These are phyloP conservation scores for Synchiropus splendidus DNA, from an alignment of 2,113 vertebrate genomes.

Conservation along the genomic window DNA sequence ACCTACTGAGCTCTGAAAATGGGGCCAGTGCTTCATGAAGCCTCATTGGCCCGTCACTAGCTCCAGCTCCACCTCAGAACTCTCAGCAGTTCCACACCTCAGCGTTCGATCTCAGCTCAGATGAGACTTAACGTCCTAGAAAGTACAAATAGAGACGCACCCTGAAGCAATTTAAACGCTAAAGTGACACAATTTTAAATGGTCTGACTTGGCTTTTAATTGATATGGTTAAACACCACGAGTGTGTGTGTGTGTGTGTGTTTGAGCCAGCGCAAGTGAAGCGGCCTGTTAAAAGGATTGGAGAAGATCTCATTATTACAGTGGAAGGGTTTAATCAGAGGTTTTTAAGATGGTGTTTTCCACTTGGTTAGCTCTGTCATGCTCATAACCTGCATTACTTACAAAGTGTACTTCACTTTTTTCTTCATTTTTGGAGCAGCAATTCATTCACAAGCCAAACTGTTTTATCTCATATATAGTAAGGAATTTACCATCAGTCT, in stretches of 20 bases:
- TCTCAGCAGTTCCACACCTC: too few relatives aligned
- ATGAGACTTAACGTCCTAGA: too few relatives aligned
- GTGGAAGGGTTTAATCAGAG: conserved; percentile 51
- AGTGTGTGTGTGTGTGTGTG: conserved; percentile 2
- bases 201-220: conserved; percentile 35
- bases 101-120: too few relatives aligned
- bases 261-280: conserved; percentile 7
- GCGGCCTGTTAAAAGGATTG: conserved; percentile 47
- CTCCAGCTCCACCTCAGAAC: too few relatives aligned
- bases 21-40: too few relatives aligned
- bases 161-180: too few relatives aligned
- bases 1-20: too few relatives aligned
- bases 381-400: neutral
- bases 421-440: conserved; percentile 21
- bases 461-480: neutral
- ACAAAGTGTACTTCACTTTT: neutral
- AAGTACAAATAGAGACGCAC: too few relatives aligned
- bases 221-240: conserved; percentile 13
- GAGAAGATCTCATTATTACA: conserved; percentile 52
- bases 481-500: neutral
- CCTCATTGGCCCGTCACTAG: too few relatives aligned
- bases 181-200: conserved; percentile 11
- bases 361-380: conserved; percentile 37
- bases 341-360: conserved; percentile 44
- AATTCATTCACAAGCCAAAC: conserved; percentile 12